phyloP scores from a whole-genome alignment of 2,888 invertebrate species.

The Nephrotoma flavescens region DNA sequence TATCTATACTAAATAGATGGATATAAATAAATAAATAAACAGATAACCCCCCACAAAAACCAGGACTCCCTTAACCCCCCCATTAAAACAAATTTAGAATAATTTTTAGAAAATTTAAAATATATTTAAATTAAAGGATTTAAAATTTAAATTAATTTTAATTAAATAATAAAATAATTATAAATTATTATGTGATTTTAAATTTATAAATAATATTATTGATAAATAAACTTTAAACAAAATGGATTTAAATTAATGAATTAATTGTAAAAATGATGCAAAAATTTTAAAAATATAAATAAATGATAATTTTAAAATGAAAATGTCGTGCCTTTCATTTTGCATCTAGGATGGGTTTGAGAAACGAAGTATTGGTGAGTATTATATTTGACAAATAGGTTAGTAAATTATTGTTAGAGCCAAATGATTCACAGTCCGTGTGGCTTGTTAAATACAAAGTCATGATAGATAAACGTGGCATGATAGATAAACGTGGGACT shows the following conservation, averaged over 20 bases:
- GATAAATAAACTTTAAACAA: neutral
- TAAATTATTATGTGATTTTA: conserved; percentile 3
- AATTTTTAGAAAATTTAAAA: conserved; percentile 1
- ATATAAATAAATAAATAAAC: neutral
- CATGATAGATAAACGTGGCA: no score
- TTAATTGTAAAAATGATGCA: neutral
- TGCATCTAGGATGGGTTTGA: neutral
- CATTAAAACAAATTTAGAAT: neutral
- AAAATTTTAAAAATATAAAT: neutral
- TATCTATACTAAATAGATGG: neutral
- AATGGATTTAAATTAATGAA: neutral
- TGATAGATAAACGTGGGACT: no score
- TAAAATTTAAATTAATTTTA: neutral
- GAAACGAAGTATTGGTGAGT: neutral
- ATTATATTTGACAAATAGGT: neutral
- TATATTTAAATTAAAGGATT: neutral
- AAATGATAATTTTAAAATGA: neutral
- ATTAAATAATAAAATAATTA: neutral
- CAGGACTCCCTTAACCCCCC: neutral
- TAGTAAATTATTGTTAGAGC: neutral
- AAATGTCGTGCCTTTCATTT: neutral
- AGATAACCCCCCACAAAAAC: neutral
- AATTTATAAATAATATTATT: neutral
- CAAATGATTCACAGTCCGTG: no score
- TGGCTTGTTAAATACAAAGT: no score